A percentile compares a stretch with the other conserved stretches of the same genome.
phyloP scores from a whole-genome alignment of 2,888 invertebrate genomes.

The Eupithecia subfuscata region DNA sequence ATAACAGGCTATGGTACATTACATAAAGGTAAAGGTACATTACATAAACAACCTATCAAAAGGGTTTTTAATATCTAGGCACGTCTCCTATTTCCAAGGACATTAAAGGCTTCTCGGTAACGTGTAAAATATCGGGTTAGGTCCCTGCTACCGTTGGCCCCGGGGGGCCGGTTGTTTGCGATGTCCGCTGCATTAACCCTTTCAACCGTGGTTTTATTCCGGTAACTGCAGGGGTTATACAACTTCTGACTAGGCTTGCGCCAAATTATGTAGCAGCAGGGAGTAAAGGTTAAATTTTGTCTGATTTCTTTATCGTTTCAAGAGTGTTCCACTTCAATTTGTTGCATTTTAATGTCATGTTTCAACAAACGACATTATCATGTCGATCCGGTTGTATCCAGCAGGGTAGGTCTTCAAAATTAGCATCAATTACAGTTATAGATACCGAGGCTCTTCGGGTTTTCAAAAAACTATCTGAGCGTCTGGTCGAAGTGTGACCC shows the following conservation, averaged over 20 bases:
- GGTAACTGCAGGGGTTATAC: constrained; percentile 39
- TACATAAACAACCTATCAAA: not conserved
- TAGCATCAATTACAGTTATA: not conserved
- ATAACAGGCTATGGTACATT: not conserved
- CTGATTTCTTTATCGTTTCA: not conserved
- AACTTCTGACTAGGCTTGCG: constrained; percentile 33
- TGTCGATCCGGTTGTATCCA: not conserved
- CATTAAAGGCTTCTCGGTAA: constrained; percentile 44
- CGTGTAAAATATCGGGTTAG: constrained; percentile 60
- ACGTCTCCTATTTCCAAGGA: constrained; percentile 40
- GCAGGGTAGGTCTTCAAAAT: not conserved
- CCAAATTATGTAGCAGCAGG: constrained; percentile 6
- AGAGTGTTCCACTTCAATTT: not conserved
- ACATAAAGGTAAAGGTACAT: too few relatives aligned
- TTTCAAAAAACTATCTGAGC: too few relatives aligned
- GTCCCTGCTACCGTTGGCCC: constrained; percentile 46
- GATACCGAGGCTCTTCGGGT: too few relatives aligned
- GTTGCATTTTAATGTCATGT: not conserved
- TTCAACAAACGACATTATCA: not conserved
- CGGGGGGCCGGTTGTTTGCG: constrained; percentile 62
- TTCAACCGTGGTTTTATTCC: constrained; percentile 58
- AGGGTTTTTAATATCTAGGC: not conserved
- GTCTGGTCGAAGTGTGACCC: too few relatives aligned
- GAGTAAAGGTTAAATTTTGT: not conserved
- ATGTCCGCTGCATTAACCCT: constrained; percentile 68